Evolutionary conservation across 2,113 vertebrate species (phyloP), one percentile per base, ranked within the genome.

Genomic region (Oryzias curvinotus): DNA sequence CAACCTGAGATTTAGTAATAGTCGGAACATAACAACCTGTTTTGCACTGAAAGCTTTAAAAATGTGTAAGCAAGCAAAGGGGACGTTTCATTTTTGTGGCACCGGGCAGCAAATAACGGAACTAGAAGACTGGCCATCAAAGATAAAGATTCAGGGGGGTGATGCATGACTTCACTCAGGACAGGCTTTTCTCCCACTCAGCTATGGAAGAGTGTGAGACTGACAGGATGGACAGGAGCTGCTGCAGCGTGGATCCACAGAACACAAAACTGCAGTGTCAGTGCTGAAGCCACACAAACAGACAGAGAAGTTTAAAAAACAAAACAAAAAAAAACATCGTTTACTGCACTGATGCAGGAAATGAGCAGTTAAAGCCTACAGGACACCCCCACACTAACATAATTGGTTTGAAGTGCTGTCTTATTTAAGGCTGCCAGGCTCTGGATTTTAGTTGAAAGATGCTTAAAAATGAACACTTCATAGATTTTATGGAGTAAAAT

Each of bases 1-100:
- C 76, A 84, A 83, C 71, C 72, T 52, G 7, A 14, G 58, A 71
- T 85, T 90, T 90, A 90, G 78, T 87, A 78, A 89, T 83, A 61
- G 77, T 73, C 82, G 77, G 82, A 86, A 73, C 62, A 71, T 41
- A 82, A 68, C 69, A 64, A 79, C 62, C 80, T 55, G 55, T 76
- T 86, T 85, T 77, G 65, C 57, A 51, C 62, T 62, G 60, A 82
- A 77, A 75, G 76, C 75, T 79, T 82, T 68, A 60, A 58, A 36
- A 83, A 75, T 67, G 62, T 46, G 65, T 72, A 68, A 47, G 53
- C 41, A 52, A 63, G 65, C 62, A 65, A 68, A 77, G 57, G 46
- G 1, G 45, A 70, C 56, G 69, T 74, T 80, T 80, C 54, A 68
- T 87, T 52, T 69, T 19, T 18, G 57, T 44, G 8, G 44, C 30